Evolutionary conservation across 2,888 invertebrate genomes (phyloP), one percentile per base, ranked within the genome.

Genomic region (Pandemis cinnamomeana): DNA sequence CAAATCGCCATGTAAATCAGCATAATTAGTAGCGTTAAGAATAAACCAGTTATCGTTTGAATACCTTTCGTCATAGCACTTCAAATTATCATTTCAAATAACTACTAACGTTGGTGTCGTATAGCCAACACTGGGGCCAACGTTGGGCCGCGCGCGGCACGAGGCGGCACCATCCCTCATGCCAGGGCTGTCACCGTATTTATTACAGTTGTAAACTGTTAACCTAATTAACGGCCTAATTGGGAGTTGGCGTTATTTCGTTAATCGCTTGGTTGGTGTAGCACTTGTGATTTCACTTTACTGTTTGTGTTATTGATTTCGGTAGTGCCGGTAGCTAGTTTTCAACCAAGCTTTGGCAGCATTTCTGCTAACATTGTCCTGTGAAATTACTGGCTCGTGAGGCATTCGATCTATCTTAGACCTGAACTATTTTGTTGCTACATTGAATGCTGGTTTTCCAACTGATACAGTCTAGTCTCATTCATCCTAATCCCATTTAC

Each of bases 81-180:
- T 10, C 36, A 41, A 61, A 61, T 61, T 61, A 61, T 10, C 20
- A 61, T 61, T 61, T 61, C 41, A n/a, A 61, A 41, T 61, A 58
- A 36, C 27, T 13, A 20, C 36, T 11, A 36, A 61, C 7, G 41
- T 61, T 61, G 36, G 61, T 5, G 11, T 11, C 58, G 11, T 27
- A 11, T 11, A n/a, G n/a, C 13, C 61, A 61, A 58, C 27, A 20
- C n/a, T 20, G 20, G 55, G 55, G 2, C 55, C 20, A 55, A 55
- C 55, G 20, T 58, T 58, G 13, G 41, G 36, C 61, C 71, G 77
- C 76, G 82, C 86, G 73, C 8, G 67, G 84, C 84, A 86, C 89
- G 75, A 77, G 4, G 83, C 80, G 87, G 85, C 88, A 88, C 88
- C 89, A 89, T 89, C 84, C 82, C 80, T 80, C 80, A 78, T 44